Evolutionary conservation across 2,888 invertebrate species (phyloP).

Genomic region (Eucera pruinosa): DNA sequence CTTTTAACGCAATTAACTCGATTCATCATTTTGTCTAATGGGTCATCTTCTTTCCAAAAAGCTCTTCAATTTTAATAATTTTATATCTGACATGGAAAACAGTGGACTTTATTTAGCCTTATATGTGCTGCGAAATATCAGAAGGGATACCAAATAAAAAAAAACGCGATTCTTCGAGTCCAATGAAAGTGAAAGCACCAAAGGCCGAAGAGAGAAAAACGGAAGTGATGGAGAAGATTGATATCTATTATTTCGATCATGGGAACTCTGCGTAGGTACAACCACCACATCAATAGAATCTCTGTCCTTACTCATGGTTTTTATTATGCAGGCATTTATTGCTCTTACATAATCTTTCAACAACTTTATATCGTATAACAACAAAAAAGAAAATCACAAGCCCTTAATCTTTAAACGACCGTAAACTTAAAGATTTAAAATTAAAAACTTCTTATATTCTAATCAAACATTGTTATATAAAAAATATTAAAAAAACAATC

Average conservation of each 20-base stretch:
- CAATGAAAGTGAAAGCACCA: neutral
- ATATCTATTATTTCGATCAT: slow-evolving; percentile 89
- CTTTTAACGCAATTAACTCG: too few species aligned
- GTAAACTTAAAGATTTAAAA: neutral
- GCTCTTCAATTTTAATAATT: too few species aligned
- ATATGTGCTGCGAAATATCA: slow-evolving; percentile 60
- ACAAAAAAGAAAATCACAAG: slow-evolving; percentile 4
- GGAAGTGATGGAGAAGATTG: slow-evolving; percentile 84
- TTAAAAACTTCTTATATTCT: neutral
- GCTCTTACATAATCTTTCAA: slow-evolving; percentile 26
- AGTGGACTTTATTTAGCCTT: slow-evolving; percentile 56
- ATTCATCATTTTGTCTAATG: too few species aligned
- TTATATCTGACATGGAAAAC: neutral
- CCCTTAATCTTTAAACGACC: neutral
- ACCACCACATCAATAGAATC: slow-evolving; percentile 14
- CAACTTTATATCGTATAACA: slow-evolving; percentile 5
- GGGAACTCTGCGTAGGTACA: slow-evolving; percentile 86
- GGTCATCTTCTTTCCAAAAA: too few species aligned
- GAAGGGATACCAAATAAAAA: slow-evolving; percentile 69
- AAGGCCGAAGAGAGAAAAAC: slow-evolving; percentile 35
- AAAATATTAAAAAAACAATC: slow-evolving; percentile 9
- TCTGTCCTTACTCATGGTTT: neutral
- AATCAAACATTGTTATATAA: neutral
- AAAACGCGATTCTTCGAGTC: slow-evolving; percentile 10
- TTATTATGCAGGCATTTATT: slow-evolving; percentile 21